Evolutionary conservation across 2,888 invertebrate genomes (phyloP), one percentile per base, ranked within the genome.

Genomic region (Agrochola circellaris): DNA sequence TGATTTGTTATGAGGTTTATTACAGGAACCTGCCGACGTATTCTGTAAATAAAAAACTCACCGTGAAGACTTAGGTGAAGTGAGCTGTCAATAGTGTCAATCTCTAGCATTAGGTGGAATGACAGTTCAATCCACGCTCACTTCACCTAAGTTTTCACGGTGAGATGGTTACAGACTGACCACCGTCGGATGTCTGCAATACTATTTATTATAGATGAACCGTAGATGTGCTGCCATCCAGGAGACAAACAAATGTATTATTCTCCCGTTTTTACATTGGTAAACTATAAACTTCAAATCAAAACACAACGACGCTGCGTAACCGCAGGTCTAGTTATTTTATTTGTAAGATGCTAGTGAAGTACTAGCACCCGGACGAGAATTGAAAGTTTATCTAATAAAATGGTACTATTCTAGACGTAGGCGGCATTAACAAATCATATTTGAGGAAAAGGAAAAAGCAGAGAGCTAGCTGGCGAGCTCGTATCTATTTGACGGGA

Each of bases 381-480:
- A 66, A 45, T 45, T 26, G 20, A 60, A 71, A 71, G 11, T 15
- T 17, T 11, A 51, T 38, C 5, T 58, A 34, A 26, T 30, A 15
- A 62, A 58, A 20, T 51, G 30, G 2, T 64, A 71, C 20, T 56
- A 67, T 91, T 90, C n/a, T 72, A 95, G 95, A 89, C 26, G 88
- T 94, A 67, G 92, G 92, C 0, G 91, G 92, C 1, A 77, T 95
- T 17, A 89, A 91, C 56, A 86, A 86, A 78, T 90, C 91, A 13
- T 93, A 89, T 76, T 81, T 94, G 30, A 89, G 93, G 76, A 82
- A 79, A 42, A 90, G 90, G 60, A 91, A 85, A 42, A 77, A n/a
- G 15, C 93, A 94, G 79, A 91, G 88, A 61, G 4, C 58, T 3
- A 95, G 93, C 0, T 96, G 96, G 96, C 90, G 91, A 20, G 93